phyloP scores from a whole-genome alignment of 2,113 vertebrate genomes.

The Silurus asotus region DNA sequence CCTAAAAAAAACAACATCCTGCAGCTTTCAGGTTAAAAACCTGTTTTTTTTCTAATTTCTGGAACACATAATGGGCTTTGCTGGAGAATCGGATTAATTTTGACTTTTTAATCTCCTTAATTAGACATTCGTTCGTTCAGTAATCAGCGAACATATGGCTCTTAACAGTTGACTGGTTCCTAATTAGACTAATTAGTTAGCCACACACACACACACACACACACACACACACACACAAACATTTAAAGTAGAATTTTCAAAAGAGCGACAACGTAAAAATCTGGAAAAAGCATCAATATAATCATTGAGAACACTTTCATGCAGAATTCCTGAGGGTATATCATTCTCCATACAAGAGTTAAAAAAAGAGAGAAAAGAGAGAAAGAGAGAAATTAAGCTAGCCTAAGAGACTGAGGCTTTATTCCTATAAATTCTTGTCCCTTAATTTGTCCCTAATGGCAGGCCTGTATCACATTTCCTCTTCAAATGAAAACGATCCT shows the following conservation, averaged over 20 bases:
- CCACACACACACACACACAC: background rate
- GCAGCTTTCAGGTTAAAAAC: background rate
- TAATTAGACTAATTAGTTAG: slow-evolving; percentile 16
- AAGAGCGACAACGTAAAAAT: too few species aligned
- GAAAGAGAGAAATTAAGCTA: background rate
- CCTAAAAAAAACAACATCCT: background rate
- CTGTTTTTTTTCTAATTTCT: background rate
- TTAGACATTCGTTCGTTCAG: slow-evolving; percentile 19
- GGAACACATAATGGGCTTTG: background rate
- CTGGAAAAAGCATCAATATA: background rate
- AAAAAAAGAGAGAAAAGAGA: background rate
- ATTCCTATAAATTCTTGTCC: background rate
- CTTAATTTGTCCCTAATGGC: background rate
- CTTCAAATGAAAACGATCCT: slow-evolving; percentile 3
- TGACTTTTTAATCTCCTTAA: background rate
- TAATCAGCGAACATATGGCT: slow-evolving; percentile 7
- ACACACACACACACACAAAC: slow-evolving; percentile 10
- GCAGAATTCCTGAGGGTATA: background rate
- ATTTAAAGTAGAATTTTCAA: too few species aligned
- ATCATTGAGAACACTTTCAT: background rate
- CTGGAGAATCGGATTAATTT: background rate
- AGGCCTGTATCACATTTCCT: slow-evolving; percentile 22
- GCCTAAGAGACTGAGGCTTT: background rate
- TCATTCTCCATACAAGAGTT: background rate
- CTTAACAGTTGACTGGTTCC: slow-evolving; percentile 13